A percentile compares a stretch with the other conserved stretches of the same genome.
Conservation (phyloP, 1,140 invertebrate genomes). For the Steinernema khuongi region DNA sequence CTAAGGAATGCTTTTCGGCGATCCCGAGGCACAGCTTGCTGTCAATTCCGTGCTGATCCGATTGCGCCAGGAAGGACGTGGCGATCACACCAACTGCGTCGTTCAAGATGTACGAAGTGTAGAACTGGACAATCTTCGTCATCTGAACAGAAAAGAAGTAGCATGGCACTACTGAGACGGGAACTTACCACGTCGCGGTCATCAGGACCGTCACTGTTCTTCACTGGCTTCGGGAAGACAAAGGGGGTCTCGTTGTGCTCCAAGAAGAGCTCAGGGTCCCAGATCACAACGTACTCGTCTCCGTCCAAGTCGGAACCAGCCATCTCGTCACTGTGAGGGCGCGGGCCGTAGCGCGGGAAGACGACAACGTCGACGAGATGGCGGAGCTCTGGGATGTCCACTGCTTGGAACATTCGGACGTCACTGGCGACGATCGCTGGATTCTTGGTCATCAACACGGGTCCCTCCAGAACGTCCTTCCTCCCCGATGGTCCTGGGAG, state of each 20-base stretch:
- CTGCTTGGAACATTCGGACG: conserved; percentile 54
- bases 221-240: conserved; percentile 42
- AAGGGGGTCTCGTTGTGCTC: conserved; percentile 40
- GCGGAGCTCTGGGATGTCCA: conserved; percentile 51
- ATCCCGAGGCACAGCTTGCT: conserved; percentile 33
- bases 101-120: conserved; percentile 42
- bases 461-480: conserved; percentile 7
- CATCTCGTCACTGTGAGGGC: conserved; percentile 60
- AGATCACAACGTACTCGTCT: conserved; percentile 58
- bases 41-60: conserved; percentile 33
- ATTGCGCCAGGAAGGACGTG: conserved; percentile 37
- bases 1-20: conserved; percentile 43
- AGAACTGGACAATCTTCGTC: conserved; percentile 39
- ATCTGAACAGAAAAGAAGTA: conserved; percentile 34
- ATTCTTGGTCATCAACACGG: conserved; percentile 57
- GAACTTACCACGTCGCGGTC: conserved; percentile 21
- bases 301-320: conserved; percentile 58
- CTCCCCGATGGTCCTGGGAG: conserved; percentile 16
- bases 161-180: no score
- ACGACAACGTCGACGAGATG: conserved; percentile 59
- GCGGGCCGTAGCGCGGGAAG: conserved; percentile 54
- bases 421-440: conserved; percentile 58
- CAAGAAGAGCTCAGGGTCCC: conserved; percentile 47
- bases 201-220: conserved; percentile 10
- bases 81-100: conserved; percentile 46